Base-by-base conservation (phyloP, 2,113 vertebrate species). In the Corydoras sp. region DNA sequence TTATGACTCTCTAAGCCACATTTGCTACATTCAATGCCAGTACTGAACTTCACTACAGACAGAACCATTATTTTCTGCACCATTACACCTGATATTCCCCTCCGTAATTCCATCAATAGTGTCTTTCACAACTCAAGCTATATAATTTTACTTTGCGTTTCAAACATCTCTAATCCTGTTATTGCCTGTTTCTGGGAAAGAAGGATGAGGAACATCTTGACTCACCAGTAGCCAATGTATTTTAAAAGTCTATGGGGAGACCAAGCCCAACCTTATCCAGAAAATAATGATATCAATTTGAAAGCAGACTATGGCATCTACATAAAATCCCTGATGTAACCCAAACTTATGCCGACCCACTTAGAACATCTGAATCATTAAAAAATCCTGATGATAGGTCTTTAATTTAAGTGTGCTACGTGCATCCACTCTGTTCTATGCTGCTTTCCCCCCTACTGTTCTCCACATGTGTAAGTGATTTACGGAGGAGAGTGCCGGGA, bases 401-500 rank as follows among this genome's bases (percentile, higher is more conserved):
- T 74, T 83, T 78, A 80, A 82, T 77, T 73, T 77, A 74, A 84
- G 79, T 50, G 61, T 58, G 50, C 69, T 58, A 54, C 18, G 18
- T 67, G 62, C 65, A 65, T 77, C 68, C 73, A 15, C 61, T 62
- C 31, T 10, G 14, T 31, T 68, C 15, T 48, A 50, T 59, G 35
- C 31, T 35, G 43, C 32, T 12, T 31, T 69, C 8, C 66, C 7
- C 56, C 30, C 24, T n/a, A 49, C 29, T 13, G 51, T 43, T 59
- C 58, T 69, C 50, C 76, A 83, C 85, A 89, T 76, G 74, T 85
- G 84, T 82, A 83, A 85, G 68, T 72, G 49, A 84, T 86, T 85
- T 76, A 70, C 73, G 68, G 62, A 58, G 69, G 18, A 48, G 56
- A 77, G 71, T 32, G 29, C 58, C 61, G 9, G 50, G 43, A 66